phyloP scores from a whole-genome alignment of 2,797 vertebrate genomes.

The Muraenolepis orangiensis region DNA sequence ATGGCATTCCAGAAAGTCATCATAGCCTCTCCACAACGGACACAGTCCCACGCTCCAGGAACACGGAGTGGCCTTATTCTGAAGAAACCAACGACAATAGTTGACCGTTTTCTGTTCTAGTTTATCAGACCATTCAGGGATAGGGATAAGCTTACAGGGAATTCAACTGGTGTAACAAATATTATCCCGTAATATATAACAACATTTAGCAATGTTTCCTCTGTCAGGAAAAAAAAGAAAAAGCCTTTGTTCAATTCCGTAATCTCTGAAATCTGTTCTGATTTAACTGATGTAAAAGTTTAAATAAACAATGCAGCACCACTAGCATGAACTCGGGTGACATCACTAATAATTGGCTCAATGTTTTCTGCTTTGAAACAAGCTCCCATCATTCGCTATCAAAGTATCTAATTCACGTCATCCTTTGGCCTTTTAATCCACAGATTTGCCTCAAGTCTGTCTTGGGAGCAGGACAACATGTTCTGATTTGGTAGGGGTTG shows the following conservation, averaged over 20 bases:
- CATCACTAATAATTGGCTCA: constrained; percentile 1
- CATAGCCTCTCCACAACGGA: constrained; percentile 62
- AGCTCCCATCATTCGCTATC: too few species aligned
- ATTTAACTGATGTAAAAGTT: constrained; percentile 2
- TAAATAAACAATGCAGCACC: constrained; percentile 3
- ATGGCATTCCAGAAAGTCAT: constrained; percentile 81
- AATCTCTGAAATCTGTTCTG: not conserved
- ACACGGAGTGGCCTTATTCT: constrained; percentile 51
- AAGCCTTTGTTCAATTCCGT: not conserved
- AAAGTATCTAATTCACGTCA: too few species aligned
- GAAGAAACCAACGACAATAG: constrained; percentile 46
- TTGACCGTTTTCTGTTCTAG: constrained; percentile 31
- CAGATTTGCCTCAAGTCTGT: too few species aligned
- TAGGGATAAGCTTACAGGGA: not conserved
- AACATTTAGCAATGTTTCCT: not conserved
- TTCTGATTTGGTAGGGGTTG: too few species aligned
- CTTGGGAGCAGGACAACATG: too few species aligned
- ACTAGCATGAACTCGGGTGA: not conserved
- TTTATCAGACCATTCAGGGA: constrained; percentile 6
- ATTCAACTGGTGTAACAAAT: not conserved
- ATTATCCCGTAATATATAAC: not conserved
- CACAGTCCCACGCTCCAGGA: constrained; percentile 69
- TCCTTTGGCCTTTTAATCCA: too few species aligned
- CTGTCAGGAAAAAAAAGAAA: not conserved
- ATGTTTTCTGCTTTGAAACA: not conserved